phyloP scores from a whole-genome alignment of 1,140 invertebrate species.

The Solenopsis fugax region DNA sequence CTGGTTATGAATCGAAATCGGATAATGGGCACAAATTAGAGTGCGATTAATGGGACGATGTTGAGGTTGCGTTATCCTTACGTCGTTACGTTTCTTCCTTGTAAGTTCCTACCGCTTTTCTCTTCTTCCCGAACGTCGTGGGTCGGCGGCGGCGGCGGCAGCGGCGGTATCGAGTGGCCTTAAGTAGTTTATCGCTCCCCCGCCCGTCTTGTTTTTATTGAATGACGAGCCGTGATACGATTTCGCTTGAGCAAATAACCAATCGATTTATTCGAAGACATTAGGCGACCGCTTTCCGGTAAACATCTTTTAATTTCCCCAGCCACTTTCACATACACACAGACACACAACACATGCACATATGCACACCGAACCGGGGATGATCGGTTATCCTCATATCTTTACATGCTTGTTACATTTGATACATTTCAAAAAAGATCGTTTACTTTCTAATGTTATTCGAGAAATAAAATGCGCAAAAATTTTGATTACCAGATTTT shows the following conservation, averaged over 20 bases:
- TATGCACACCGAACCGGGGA: neutral
- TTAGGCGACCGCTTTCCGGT: constrained; percentile 76
- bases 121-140: constrained; percentile 52
- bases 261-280: constrained; percentile 82
- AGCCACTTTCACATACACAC: neutral
- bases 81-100: constrained; percentile 24
- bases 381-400: neutral
- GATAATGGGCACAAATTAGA: neutral
- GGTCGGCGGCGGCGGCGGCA: constrained; percentile 34
- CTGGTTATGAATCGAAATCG: neutral
- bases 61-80: neutral
- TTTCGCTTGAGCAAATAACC: constrained; percentile 84
- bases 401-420: neutral
- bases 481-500: constrained; percentile 1
- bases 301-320: constrained; percentile 79
- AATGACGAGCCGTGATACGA: constrained; percentile 84
- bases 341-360: neutral
- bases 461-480: constrained; percentile 12
- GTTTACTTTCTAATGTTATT: constrained; percentile 4
- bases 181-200: constrained; percentile 85
- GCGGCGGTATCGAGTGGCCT: constrained; percentile 73
- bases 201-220: constrained; percentile 83
- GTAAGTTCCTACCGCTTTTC: constrained; percentile 53
- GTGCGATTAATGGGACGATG: neutral
- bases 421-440: neutral